Evolutionary conservation across 2,888 invertebrate genomes (phyloP).

Genomic region (Ophion obscuratus): DNA sequence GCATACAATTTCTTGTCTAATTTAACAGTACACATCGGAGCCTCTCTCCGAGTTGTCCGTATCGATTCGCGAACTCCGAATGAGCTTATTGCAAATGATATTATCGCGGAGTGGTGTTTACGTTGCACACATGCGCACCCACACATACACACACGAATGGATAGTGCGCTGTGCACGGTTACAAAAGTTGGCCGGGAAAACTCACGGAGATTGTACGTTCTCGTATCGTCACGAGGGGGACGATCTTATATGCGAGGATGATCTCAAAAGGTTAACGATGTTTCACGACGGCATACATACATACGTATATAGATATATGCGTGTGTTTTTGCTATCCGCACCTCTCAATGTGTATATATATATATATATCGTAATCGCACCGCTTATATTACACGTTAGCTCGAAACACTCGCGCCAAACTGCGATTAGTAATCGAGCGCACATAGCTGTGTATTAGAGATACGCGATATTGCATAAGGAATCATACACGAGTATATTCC

Average conservation of each 20-base stretch:
- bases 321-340: not conserved
- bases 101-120: constrained; percentile 15
- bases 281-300: constrained; percentile 68
- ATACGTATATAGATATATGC: not conserved
- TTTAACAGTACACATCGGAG: no score
- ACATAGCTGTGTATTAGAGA: constrained; percentile 24
- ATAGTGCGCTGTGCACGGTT: not conserved
- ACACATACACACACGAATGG: no score
- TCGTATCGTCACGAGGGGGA: constrained; percentile 16
- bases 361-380: not conserved
- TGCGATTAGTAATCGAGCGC: constrained; percentile 18
- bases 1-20: no score
- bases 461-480: not conserved
- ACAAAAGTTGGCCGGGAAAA: constrained; percentile 27
- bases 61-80: no score
- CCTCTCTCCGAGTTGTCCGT: no score
- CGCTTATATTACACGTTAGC: not conserved
- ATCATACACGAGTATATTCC: constrained; percentile 4
- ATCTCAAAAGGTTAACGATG: constrained; percentile 78
- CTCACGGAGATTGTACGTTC: constrained; percentile 32
- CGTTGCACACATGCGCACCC: not conserved
- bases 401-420: constrained; percentile 11
- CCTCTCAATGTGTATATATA: not conserved
- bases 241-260: constrained; percentile 66
- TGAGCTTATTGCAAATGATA: constrained; percentile 8